Percentiles rank a stretch among this genome's conserved stretches.
phyloP scores from a whole-genome alignment of 2,888 invertebrate genomes.

The Dioctria rufipes region DNA sequence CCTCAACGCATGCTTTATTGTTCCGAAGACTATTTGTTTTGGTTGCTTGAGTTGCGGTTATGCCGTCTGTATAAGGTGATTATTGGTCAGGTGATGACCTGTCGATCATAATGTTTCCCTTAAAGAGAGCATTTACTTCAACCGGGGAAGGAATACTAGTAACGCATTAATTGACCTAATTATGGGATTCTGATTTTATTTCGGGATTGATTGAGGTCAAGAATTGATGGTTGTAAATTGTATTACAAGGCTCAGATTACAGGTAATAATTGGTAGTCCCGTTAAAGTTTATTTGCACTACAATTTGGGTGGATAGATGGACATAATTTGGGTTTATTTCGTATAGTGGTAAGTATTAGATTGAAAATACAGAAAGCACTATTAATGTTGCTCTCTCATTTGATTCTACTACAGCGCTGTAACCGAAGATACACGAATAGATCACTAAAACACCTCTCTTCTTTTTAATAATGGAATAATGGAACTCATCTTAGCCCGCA shows the following conservation, averaged over 20 bases:
- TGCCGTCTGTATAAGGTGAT: conserved; percentile 14
- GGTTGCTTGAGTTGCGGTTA: conserved; percentile 1
- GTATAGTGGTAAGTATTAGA: too few relatives aligned
- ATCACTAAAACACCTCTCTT: too few relatives aligned
- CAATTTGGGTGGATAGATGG: neutral
- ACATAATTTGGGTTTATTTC: neutral
- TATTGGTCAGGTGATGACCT: conserved; percentile 40
- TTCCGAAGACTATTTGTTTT: conserved; percentile 24
- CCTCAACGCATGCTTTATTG: conserved; percentile 16
- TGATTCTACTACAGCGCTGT: too few relatives aligned
- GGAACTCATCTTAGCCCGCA: too few relatives aligned
- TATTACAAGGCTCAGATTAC: neutral
- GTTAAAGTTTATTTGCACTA: neutral
- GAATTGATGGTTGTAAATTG: neutral
- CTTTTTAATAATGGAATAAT: too few relatives aligned
- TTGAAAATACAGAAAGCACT: too few relatives aligned
- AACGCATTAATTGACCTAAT: conserved; percentile 12
- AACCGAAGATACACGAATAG: too few relatives aligned
- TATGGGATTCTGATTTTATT: neutral
- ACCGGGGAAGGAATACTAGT: neutral
- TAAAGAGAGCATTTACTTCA: conserved; percentile 1
- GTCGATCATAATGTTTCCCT: neutral
- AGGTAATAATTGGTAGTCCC: neutral
- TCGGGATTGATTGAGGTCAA: neutral
- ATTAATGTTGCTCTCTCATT: too few relatives aligned